A percentile compares a stretch with the other conserved stretches of the same genome.
phyloP scores from a whole-genome alignment of 1,140 invertebrate genomes.

The Drosophila santomea region DNA sequence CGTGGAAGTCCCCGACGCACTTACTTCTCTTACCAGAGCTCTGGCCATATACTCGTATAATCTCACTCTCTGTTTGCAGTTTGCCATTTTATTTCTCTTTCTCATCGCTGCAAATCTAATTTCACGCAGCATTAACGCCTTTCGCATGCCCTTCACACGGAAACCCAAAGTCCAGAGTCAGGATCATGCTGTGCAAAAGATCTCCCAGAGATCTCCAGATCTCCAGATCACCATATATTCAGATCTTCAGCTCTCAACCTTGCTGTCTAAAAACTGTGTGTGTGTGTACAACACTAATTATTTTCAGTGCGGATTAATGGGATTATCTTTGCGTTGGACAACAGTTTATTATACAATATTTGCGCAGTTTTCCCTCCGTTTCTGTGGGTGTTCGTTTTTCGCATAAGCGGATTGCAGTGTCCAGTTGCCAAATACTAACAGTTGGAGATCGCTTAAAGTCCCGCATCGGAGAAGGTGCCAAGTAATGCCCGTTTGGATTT shows the following conservation, averaged over 20 bases:
- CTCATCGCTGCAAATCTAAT: constrained; percentile 81
- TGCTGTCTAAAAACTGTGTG: not conserved
- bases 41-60: constrained; percentile 11
- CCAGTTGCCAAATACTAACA: constrained; percentile 52
- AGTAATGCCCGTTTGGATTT: constrained; percentile 9
- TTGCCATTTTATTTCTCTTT: constrained; percentile 55
- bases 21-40: constrained; percentile 30
- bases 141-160: constrained; percentile 67
- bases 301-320: constrained; percentile 83
- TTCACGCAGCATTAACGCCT: constrained; percentile 84
- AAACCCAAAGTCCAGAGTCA: constrained; percentile 19
- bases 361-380: constrained; percentile 38
- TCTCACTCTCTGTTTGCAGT: constrained; percentile 29
- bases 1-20: constrained; percentile 59
- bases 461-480: constrained; percentile 24
- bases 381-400: constrained; percentile 56
- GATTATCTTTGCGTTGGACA: constrained; percentile 78
- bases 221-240: constrained; percentile 4
- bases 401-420: constrained; percentile 48
- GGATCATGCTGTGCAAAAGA: constrained; percentile 62
- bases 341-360: constrained; percentile 82
- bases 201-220: constrained; percentile 35
- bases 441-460: constrained; percentile 26
- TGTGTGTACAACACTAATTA: constrained; percentile 84
- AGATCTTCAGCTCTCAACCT: constrained; percentile 1